Evolutionary conservation across 2,797 vertebrate species (phyloP).

Genomic region (Alfaro cultratus): DNA sequence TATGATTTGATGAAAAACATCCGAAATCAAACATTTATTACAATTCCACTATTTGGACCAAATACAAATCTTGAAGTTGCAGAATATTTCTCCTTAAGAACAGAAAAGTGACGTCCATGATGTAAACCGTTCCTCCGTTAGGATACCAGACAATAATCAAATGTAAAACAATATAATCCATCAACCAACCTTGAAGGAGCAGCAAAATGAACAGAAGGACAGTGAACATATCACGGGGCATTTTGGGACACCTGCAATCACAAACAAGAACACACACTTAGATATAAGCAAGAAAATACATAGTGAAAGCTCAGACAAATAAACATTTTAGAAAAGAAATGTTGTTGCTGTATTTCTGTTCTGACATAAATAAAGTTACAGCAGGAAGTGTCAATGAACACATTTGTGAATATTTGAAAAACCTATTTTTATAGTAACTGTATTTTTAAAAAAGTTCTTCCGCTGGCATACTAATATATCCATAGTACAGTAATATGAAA

Average conservation of each 20-base stretch:
- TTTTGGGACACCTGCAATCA: slow-evolving; percentile 70
- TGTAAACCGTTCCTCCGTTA: not conserved
- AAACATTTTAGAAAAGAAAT: not conserved
- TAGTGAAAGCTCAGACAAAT: not conserved
- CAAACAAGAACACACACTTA: not conserved
- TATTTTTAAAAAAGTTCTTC: not conserved
- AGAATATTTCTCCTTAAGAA: not conserved
- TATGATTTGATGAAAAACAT: not conserved
- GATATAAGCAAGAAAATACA: not conserved
- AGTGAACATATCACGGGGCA: slow-evolving; percentile 58
- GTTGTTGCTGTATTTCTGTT: not conserved
- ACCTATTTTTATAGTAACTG: not conserved
- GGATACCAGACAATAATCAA: slow-evolving; percentile 10
- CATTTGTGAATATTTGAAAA: not conserved
- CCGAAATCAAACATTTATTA: not conserved
- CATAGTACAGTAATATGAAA: not conserved
- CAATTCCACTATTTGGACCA: not conserved
- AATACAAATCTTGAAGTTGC: not conserved
- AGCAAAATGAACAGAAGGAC: slow-evolving; percentile 61
- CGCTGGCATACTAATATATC: not conserved
- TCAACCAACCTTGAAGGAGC: slow-evolving; percentile 75
- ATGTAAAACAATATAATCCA: slow-evolving; percentile 27
- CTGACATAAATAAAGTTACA: not conserved
- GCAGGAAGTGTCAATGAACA: not conserved
- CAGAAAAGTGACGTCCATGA: not conserved